Percentiles rank a stretch among this genome's conserved stretches.
These are phyloP conservation scores for Phrynosoma platyrhinos DNA, from an alignment of 2,113 vertebrate genomes.

Conservation along the genomic window DNA sequence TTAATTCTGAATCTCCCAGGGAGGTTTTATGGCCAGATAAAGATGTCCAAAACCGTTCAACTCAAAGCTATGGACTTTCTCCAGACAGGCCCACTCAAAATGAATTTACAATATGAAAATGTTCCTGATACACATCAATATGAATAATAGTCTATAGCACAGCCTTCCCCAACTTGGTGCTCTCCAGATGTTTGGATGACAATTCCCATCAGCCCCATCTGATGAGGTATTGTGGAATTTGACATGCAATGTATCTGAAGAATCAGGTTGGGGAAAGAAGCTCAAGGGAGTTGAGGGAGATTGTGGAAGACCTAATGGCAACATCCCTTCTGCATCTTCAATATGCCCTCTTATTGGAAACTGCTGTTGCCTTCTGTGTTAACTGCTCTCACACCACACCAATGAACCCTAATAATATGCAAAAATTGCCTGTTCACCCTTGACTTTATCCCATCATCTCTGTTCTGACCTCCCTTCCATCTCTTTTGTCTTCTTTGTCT, in stretches of 20 bases:
- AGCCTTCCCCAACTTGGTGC: not conserved
- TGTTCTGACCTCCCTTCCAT: not conserved
- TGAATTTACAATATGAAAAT: not conserved
- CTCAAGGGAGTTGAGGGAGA: too few relatives aligned
- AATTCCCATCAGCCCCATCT: not conserved
- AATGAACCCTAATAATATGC: not conserved
- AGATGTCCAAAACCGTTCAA: not conserved
- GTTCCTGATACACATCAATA: not conserved
- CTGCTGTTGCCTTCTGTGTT: not conserved
- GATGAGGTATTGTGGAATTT: not conserved
- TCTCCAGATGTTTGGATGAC: not conserved
- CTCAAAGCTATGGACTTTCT: not conserved
- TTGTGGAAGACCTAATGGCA: not conserved
- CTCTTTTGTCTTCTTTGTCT: not conserved
- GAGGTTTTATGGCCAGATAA: not conserved
- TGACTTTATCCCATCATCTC: not conserved
- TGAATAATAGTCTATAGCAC: not conserved
- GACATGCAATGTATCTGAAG: too few relatives aligned
- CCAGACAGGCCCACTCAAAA: not conserved
- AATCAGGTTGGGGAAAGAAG: not conserved
- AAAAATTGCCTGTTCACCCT: too few relatives aligned
- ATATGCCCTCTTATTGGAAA: not conserved
- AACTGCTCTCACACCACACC: not conserved
- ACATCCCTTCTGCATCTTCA: not conserved
- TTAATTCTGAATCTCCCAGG: not conserved